Base-by-base conservation (phyloP, 35 echinoderm and acorn worm species). In the Chiridota heheva region DNA sequence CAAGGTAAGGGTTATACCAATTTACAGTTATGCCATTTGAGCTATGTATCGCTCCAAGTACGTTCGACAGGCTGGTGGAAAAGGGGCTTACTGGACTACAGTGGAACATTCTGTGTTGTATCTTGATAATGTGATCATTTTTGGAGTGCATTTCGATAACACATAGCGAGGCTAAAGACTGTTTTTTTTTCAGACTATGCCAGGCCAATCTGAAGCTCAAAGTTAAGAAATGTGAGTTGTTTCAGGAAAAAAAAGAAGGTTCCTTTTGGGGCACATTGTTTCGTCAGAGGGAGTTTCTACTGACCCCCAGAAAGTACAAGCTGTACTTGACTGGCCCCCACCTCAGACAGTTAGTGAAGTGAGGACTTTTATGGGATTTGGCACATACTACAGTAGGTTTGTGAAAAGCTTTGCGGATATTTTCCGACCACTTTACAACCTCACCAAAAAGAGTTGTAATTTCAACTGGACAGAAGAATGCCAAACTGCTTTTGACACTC, bases 381-480 rank as follows among this genome's bases (percentile, higher is more conserved):
- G 27, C 1, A 53, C 66, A 10, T 73, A 84, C 26, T 84, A 73
- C 72, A 49, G 81, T 20, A 15, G 81, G 6, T 84, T 73, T 39
- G 46, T 72, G 2, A 51, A 34, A 35, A 57, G 36, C 27, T 84
- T 73, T 73, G 28, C 65, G 5, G 42, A 18, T 13, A 72, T 84
- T 15, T 63, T 59, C 20, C 18, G 22, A 5, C 81, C 81, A 24
- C 44, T 83, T 4, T 43, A 69, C 3, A 33, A 32, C 55, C 31
- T 56, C 26, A n/a, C n/a, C n/a, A n/a, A n/a, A n/a, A n/a, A n/a
- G n/a, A n/a, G n/a, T n/a, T n/a, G n/a, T n/a, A n/a, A 30, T 7
- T 85, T 85, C 58, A 76, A 34, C 6, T 85, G 82, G 82, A 76
- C 67, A n/a, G 12, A 56, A n/a, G 82, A 85, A 61, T 74, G 69